phyloP scores from a whole-genome alignment of 2,888 invertebrate species.

The Pammene fasciana region DNA sequence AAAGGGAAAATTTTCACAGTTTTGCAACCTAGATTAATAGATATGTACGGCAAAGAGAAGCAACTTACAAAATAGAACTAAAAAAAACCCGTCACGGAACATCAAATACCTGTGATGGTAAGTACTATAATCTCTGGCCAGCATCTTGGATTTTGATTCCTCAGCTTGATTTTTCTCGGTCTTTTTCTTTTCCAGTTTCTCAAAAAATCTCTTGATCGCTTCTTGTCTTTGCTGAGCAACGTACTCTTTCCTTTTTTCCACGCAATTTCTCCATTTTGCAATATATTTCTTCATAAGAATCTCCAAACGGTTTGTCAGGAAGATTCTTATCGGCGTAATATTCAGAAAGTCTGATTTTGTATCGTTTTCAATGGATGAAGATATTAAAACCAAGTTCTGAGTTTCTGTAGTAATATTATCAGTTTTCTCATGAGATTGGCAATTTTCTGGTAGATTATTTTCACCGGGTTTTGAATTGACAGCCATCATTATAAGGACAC shows the following conservation, averaged over 20 bases:
- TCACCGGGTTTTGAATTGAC: slow-evolving; percentile 57
- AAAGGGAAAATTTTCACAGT: too few relatives aligned
- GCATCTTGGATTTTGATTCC: slow-evolving; percentile 59
- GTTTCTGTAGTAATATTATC: not conserved
- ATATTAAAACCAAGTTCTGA: slow-evolving; percentile 14
- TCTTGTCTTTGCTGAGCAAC: slow-evolving; percentile 61
- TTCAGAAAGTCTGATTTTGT: slow-evolving; percentile 51
- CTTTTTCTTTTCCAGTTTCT: slow-evolving; percentile 71
- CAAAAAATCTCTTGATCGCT: slow-evolving; percentile 67
- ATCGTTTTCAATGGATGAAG: slow-evolving; percentile 36
- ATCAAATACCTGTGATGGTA: slow-evolving; percentile 77
- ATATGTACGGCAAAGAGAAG: too few relatives aligned
- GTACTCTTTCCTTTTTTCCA: slow-evolving; percentile 57
- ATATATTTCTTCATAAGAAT: slow-evolving; percentile 62
- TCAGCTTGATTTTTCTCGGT: slow-evolving; percentile 52
- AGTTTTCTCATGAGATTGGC: slow-evolving; percentile 28
- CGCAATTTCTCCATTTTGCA: slow-evolving; percentile 65
- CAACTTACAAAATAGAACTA: too few relatives aligned
- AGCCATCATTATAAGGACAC: slow-evolving; percentile 70
- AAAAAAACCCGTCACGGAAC: too few relatives aligned
- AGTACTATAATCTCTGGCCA: slow-evolving; percentile 66
- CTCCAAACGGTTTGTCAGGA: slow-evolving; percentile 55
- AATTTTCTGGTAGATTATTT: slow-evolving; percentile 45
- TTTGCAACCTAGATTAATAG: too few relatives aligned
- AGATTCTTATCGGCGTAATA: slow-evolving; percentile 59